A percentile compares a stretch with the other conserved stretches of the same genome.
Conservation (phyloP, 2,113 vertebrate species). For the Cranoglanis bouderius region DNA sequence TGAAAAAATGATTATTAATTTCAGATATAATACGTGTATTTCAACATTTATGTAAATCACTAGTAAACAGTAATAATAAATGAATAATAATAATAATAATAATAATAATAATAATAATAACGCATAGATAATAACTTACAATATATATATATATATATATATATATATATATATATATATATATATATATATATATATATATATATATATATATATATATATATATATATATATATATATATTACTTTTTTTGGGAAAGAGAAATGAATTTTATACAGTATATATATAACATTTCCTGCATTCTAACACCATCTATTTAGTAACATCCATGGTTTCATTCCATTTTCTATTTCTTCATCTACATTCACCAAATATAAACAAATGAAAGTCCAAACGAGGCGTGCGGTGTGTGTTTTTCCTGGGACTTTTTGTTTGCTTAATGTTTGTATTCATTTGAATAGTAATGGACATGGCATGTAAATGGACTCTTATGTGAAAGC, state of each 20-base stretch:
- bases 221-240: too few relatives aligned
- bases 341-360: constrained; percentile 35
- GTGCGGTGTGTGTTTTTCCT: constrained; percentile 36
- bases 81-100: not conserved
- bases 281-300: not conserved
- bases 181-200: too few relatives aligned
- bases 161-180: too few relatives aligned
- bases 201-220: too few relatives aligned
- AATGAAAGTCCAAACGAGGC: constrained; percentile 51
- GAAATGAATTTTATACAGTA: not conserved
- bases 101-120: not conserved
- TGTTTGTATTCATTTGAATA: constrained; percentile 75
- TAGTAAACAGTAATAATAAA: too few relatives aligned
- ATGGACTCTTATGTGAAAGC: constrained; percentile 63
- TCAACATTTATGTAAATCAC: too few relatives aligned
- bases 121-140: not conserved
- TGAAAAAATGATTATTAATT: too few relatives aligned
- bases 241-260: not conserved
- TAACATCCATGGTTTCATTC: constrained; percentile 34
- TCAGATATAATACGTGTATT: too few relatives aligned
- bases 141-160: too few relatives aligned
- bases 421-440: constrained; percentile 66
- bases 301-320: not conserved
- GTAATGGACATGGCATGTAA: constrained; percentile 74
- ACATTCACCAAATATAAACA: constrained; percentile 36